A percentile compares a stretch with the other conserved stretches of the same genome.
These are phyloP conservation scores for Phengaris alcon DNA, from an alignment of 2,888 invertebrate genomes.

Conservation along the genomic window DNA sequence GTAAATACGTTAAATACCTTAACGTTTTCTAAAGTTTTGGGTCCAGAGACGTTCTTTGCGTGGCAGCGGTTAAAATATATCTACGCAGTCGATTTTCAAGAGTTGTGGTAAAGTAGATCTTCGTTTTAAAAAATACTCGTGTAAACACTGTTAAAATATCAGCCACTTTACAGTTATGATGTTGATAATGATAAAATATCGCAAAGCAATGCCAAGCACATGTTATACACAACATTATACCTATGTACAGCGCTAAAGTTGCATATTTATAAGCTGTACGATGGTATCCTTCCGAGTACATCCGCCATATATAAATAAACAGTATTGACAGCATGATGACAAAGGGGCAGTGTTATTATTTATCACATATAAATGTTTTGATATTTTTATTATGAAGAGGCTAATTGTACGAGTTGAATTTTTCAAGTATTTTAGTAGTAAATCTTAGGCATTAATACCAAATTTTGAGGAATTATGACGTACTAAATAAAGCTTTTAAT, in stretches of 20 bases:
- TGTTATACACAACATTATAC: background rate
- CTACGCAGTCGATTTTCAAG: too few relatives aligned
- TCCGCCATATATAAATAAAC: constrained; percentile 1
- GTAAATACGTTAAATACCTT: background rate
- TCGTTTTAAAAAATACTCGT: too few relatives aligned
- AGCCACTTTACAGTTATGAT: background rate
- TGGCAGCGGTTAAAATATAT: too few relatives aligned
- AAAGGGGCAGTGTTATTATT: background rate
- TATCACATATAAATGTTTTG: background rate
- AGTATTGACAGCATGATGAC: constrained; percentile 8
- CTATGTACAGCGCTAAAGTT: background rate
- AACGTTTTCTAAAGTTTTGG: too few relatives aligned
- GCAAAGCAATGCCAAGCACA: background rate
- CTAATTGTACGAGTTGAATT: too few relatives aligned
- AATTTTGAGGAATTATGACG: too few relatives aligned
- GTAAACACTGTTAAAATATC: background rate
- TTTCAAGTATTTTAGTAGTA: too few relatives aligned
- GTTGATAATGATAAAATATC: background rate
- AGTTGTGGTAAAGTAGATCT: too few relatives aligned
- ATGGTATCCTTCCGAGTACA: constrained; percentile 13
- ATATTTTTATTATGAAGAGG: background rate
- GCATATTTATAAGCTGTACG: constrained; percentile 9
- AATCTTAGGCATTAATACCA: too few relatives aligned
- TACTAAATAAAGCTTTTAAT: too few relatives aligned
- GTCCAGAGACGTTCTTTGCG: too few relatives aligned